Conservation (phyloP, 1,140 invertebrate species). For the Cherax destructor region DNA sequence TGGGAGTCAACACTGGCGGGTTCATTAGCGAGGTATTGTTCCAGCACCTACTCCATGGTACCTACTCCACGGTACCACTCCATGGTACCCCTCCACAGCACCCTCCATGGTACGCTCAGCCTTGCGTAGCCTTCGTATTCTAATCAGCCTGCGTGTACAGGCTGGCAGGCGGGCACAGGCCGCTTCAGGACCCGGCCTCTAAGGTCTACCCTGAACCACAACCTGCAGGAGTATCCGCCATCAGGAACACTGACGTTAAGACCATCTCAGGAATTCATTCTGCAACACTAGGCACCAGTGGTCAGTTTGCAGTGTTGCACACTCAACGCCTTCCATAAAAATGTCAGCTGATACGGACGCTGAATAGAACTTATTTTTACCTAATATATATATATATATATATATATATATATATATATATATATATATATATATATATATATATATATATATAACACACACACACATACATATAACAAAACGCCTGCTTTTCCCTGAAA, state of each 20-base stretch:
- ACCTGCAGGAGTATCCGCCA: conserved; percentile 11
- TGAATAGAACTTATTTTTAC: background rate
- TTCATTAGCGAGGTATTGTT: conserved; percentile 66
- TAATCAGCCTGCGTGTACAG: conserved; percentile 47
- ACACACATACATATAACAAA: background rate
- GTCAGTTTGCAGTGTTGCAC: conserved; percentile 56
- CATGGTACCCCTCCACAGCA: conserved; percentile 51
- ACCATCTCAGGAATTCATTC: conserved; percentile 6
- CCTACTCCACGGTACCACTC: no score
- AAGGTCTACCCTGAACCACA: conserved; percentile 6
- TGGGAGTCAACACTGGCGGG: conserved; percentile 16
- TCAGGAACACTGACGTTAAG: background rate
- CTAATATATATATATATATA: conserved; percentile 15
- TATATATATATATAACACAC: no score
- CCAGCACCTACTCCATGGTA: conserved; percentile 40
- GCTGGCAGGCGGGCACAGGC: conserved; percentile 25
- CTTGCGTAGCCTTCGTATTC: conserved; percentile 61
- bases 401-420: conserved; percentile 20
- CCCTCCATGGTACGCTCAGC: conserved; percentile 46
- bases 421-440: background rate
- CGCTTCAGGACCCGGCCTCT: conserved; percentile 25
- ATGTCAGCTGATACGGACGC: conserved; percentile 22
- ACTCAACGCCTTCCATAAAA: conserved; percentile 52
- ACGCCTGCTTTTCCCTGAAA: background rate
- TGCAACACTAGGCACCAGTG: conserved; percentile 27